Base-by-base conservation (phyloP, 2,797 vertebrate species). In the Trichosurus vulpecula region DNA sequence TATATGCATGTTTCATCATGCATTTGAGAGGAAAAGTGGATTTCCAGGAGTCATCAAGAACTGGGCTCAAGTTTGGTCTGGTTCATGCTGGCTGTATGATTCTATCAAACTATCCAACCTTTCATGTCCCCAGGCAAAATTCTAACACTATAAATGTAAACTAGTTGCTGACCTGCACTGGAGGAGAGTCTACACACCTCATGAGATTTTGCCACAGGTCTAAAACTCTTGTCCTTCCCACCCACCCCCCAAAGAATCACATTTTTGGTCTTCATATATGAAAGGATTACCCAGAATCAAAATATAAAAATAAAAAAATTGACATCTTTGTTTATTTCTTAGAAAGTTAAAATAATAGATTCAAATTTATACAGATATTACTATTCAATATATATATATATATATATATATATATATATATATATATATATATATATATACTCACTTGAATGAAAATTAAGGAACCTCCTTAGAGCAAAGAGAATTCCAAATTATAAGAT, bases 401-500 rank as follows among this genome's bases (percentile, higher is more conserved):
- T 54, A 25, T 57, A 41, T 81, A 22, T 81, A 11, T 52, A 52
- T 52, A 52, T 52, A 52, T 8, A 4, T 54, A 25, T 57, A 41
- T 81, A 22, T 81, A 27, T 52, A 52, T 52, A 52, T 52, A 52
- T 8, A 4, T 54, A 25, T 57, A 41, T 81, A 41, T 81, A 11
- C 4, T 94, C 14, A 55, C 91, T 55, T 95, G 30, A 6, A 29
- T 13, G 90, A 91, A 91, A 96, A 27, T 6, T 54, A 74, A 57
- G 90, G 11, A 19, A 54, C 94, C 97, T 58, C 0, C 25, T 93
- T 96, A 94, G 91, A n/a, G n/a, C 56, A 35, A 56, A 95, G 0
- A 0, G 6, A 92, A 0, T 13, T 97, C 97, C 90, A 90, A 95
- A 96, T 31, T 31, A 25, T 5, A 92, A 51, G 29, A 41, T 66